Evolutionary conservation across 2,797 vertebrate species (phyloP).

Genomic region (Molossus alvarezi): DNA sequence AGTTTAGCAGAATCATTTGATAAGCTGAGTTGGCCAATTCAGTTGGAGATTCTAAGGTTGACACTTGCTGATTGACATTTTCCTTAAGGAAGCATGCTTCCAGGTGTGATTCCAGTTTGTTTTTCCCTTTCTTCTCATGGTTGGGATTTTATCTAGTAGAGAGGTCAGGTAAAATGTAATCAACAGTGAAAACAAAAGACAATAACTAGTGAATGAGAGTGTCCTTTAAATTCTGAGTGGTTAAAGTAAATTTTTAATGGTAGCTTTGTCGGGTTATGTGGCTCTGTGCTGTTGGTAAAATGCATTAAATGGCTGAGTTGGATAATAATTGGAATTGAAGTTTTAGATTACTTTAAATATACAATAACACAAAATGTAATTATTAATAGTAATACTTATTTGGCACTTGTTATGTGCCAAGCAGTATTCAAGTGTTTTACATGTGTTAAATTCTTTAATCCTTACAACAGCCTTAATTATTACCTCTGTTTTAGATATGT

Average conservation of each 20-base stretch:
- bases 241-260: slow-evolving; percentile 13
- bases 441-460: slow-evolving; percentile 25
- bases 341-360: slow-evolving; percentile 39
- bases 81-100: background rate
- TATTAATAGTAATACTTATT: background rate
- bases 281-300: background rate
- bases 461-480: background rate
- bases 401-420: background rate
- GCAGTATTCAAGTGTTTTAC: background rate
- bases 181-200: slow-evolving; percentile 19
- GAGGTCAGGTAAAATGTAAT: slow-evolving; percentile 51
- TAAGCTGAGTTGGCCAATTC: background rate
- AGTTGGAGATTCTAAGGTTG: background rate
- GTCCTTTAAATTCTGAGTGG: slow-evolving; percentile 1
- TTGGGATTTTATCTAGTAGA: background rate
- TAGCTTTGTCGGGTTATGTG: slow-evolving; percentile 44
- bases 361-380: background rate
- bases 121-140: background rate
- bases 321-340: background rate
- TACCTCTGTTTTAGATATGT: background rate
- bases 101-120: background rate
- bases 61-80: slow-evolving; percentile 29
- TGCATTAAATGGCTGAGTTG: background rate
- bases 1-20: slow-evolving; percentile 59
- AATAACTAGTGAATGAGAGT: slow-evolving; percentile 27